Base-by-base conservation (phyloP, 2,113 vertebrate genomes). In the Gobiocypris rarus region DNA sequence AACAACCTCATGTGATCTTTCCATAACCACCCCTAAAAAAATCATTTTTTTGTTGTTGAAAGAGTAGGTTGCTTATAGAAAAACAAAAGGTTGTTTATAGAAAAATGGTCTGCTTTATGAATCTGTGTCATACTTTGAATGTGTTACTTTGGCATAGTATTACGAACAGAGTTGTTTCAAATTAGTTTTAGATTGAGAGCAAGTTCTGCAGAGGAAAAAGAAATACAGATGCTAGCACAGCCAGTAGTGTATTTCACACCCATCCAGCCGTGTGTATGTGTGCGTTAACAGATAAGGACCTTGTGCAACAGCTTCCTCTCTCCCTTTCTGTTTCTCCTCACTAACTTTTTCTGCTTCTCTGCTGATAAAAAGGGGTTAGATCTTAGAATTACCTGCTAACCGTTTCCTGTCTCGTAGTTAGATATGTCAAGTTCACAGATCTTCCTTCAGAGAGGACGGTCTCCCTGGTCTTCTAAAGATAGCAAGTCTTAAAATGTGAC, bases 201-300 rank as follows among this genome's bases (percentile, higher is more conserved):
- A 52, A 34, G 41, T 34, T 75, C 26, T 75, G 14, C 48, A 0
- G 73, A 11, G 76, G 34, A n/a, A 38, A 41, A 11, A 58, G 34
- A n/a, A 38, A 41, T 34, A 7, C 50, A 56, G 56, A 79, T 45
- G 56, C 61, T 22, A 52, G 76, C 11, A 22, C 5, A 45, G 34
- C 26, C 34, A 17, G 22, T 28, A 79, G 43, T 50, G 78, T 43
- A 67, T 81, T 81, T 67, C 26, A 15, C 2, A 50, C 17, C 43
- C 61, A 52, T 81, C 78, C 78, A 63, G 24, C 10, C 6, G 38
- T 75, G 78, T 67, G 69, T 67, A 14, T 74, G 31, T 80, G 59
- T 83, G 48, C 34, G 7, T 77, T 67, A 92, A 93, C 92, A 92
- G 91, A 94, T 93, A 90, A 93, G 91, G 87, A 91, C 86, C 89